These are phyloP conservation scores for Aphaenogaster floridana DNA, from an alignment of 1,140 invertebrate genomes.

Conservation along the genomic window DNA sequence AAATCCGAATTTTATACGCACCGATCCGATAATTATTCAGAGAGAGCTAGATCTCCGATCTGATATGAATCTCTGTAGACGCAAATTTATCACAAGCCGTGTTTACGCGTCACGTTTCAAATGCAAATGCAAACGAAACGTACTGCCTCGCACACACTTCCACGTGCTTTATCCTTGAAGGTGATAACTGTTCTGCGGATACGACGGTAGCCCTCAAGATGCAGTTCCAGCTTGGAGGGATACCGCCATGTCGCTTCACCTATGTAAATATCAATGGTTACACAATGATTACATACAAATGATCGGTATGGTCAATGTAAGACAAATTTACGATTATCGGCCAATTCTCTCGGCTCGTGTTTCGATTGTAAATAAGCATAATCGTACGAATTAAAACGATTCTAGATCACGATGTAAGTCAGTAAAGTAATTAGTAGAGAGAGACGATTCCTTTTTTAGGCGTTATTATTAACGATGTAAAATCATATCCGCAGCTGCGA, in stretches of 20 bases:
- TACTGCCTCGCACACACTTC: conserved; percentile 22
- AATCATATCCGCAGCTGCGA: conserved; percentile 66
- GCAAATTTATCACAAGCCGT: neutral
- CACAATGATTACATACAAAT: conserved; percentile 30
- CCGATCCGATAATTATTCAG: neutral
- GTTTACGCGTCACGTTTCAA: conserved; percentile 20
- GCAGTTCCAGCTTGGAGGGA: neutral
- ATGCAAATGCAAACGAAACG: conserved; percentile 3
- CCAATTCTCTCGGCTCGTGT: conserved; percentile 48
- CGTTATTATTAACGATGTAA: conserved; percentile 68
- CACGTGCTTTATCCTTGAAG: conserved; percentile 18
- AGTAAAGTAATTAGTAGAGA: conserved; percentile 70
- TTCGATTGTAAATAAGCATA: conserved; percentile 72
- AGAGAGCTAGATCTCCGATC: neutral
- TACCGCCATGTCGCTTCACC: conserved; percentile 10
- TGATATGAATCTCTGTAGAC: neutral
- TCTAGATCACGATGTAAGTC: conserved; percentile 71
- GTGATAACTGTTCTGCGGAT: neutral
- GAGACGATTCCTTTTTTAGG: conserved; percentile 60
- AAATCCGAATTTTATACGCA: conserved; percentile 6
- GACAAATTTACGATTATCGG: conserved; percentile 42
- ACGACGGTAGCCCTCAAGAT: neutral
- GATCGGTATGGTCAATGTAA: conserved; percentile 34
- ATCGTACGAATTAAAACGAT: conserved; percentile 69
- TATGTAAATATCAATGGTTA: conserved; percentile 49